phyloP scores from a whole-genome alignment of 2,113 vertebrate genomes.

The Bucco capensis region DNA sequence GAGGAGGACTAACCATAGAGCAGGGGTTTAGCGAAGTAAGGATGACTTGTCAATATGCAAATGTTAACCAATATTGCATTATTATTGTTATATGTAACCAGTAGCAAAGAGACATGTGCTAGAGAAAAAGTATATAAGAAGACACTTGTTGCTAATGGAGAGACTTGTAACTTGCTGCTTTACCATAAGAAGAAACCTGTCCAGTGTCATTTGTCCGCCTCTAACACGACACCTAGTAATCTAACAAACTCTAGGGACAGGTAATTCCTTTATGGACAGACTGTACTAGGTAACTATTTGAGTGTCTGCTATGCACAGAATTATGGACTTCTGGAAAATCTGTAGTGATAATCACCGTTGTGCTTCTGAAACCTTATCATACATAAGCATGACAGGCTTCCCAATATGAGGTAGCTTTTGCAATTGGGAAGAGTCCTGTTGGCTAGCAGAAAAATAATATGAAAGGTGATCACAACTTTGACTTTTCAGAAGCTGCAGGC shows the following conservation, averaged over 20 bases:
- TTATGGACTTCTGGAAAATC: not conserved
- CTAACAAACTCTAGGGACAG: not conserved
- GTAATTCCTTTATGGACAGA: not conserved
- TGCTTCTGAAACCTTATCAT: not conserved
- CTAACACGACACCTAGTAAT: too few relatives aligned
- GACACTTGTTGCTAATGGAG: too few relatives aligned
- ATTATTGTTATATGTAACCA: too few relatives aligned
- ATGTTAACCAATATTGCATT: too few relatives aligned
- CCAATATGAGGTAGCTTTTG: not conserved
- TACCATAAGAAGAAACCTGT: too few relatives aligned
- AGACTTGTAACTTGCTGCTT: too few relatives aligned
- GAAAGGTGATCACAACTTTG: not conserved
- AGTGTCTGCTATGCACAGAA: not conserved
- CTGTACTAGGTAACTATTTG: not conserved
- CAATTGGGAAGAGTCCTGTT: not conserved
- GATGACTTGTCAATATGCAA: too few relatives aligned
- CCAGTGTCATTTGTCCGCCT: too few relatives aligned
- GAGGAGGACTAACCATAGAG: too few relatives aligned
- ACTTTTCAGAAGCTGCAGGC: not conserved
- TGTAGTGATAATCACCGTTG: not conserved
- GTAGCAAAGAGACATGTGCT: too few relatives aligned
- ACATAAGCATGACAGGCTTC: not conserved
- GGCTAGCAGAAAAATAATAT: not conserved
- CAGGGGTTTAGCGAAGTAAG: too few relatives aligned
- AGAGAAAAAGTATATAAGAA: too few relatives aligned